phyloP scores from a whole-genome alignment of 2,797 vertebrate genomes.

The Acanthiza pusilla region DNA sequence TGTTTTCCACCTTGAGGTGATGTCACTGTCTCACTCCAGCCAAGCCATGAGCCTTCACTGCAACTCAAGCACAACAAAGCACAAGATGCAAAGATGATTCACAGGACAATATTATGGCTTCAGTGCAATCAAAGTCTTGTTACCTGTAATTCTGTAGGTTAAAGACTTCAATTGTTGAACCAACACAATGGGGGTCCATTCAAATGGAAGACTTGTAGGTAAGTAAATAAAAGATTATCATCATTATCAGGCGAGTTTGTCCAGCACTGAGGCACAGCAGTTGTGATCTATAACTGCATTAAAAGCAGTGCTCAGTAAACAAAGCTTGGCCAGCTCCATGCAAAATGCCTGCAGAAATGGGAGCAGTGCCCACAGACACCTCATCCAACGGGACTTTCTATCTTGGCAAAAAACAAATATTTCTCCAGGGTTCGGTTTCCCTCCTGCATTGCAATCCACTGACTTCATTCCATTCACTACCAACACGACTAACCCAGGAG shows the following conservation, averaged over 20 bases:
- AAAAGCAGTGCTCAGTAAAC: background rate
- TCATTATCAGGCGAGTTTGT: background rate
- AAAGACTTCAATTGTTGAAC: accelerated
- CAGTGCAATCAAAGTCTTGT: background rate
- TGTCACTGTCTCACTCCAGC: background rate
- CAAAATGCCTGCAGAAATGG: background rate
- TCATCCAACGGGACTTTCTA: background rate
- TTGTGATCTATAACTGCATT: background rate
- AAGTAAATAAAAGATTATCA: background rate
- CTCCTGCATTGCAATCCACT: background rate
- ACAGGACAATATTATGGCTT: background rate
- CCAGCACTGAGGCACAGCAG: background rate
- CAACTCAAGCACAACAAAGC: background rate
- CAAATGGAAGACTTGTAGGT: background rate
- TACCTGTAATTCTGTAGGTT: background rate
- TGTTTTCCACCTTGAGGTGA: background rate
- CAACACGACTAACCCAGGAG: background rate
- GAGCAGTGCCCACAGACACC: background rate
- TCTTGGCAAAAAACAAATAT: background rate
- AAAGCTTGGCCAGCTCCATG: background rate
- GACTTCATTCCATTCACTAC: background rate
- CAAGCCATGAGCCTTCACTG: background rate
- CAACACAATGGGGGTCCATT: background rate
- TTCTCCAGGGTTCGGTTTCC: background rate
- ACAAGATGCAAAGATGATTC: background rate